Base-by-base conservation (phyloP, 2,888 invertebrate genomes). In the Eupsilia transversa region DNA sequence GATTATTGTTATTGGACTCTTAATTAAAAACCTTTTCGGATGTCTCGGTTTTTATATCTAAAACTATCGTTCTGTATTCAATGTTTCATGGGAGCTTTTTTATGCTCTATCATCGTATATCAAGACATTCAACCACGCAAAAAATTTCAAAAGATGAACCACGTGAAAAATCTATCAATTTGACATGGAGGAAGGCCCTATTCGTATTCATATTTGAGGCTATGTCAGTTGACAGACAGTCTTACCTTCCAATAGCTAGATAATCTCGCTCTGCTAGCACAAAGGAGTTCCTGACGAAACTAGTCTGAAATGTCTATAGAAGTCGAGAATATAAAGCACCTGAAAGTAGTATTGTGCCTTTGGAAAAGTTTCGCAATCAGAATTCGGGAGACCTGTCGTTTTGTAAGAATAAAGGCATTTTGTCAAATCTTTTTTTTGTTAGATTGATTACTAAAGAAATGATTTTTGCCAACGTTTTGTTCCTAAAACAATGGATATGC, bases 191-290 rank as follows among this genome's bases (percentile, higher is more conserved):
- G 33, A 41, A 43, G 1, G 49, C 57, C 17, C 52, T 49, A 33
- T 74, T 59, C 63, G 74, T 63, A 52, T 57, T 49, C 54, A 61
- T 52, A 74, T 67, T 79, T 33, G 74, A 79, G 59, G 74, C 74
- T 66, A 14, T 56, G 67, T 52, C 49, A 74, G 78, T 74, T 79
- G 80, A 74, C 63, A 79, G 80, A 79, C 74, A 74, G 65, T 49
- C 74, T 66, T 74, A 74, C 52, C 14, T 38, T 52, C 52, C 63
- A 74, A 74, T 74, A 74, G 63, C 66, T 78, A 30, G 63, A 56
- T 74, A 52, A 79, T 74, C 59, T 59, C 57, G 43, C 61, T 57
- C 35, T n/a, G 54, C 35, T n/a, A 49, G 56, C 52, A 41, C 46
- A 79, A 79, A 76, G 38, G 27, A 66, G 27, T 76, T 43, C 27